These are phyloP conservation scores for Megalonaias nervosa DNA, from an alignment of 1,140 invertebrate species.

Conservation along the genomic window DNA sequence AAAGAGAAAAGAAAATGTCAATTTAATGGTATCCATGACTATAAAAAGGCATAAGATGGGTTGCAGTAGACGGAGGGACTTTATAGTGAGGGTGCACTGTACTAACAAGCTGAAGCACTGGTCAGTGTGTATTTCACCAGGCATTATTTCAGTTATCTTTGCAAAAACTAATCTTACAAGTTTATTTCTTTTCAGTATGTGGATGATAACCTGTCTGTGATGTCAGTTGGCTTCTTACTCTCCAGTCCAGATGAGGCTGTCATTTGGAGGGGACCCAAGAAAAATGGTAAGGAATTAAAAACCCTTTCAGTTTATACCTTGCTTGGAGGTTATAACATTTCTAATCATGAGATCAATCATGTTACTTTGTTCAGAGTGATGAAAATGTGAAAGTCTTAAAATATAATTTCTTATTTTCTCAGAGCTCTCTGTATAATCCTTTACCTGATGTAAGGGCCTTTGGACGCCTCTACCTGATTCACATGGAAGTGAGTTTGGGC, in stretches of 20 bases:
- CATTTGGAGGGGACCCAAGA: constrained; percentile 97
- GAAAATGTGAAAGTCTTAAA: too few relatives aligned
- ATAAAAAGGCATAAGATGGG: too few relatives aligned
- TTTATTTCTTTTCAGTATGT: constrained; percentile 75
- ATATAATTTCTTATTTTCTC: too few relatives aligned
- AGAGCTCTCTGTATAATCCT: too few relatives aligned
- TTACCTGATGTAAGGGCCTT: too few relatives aligned
- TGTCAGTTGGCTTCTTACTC: constrained; percentile 98
- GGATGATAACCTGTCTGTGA: constrained; percentile 88
- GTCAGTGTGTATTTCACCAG: neutral
- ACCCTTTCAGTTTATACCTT: neutral
- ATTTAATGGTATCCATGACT: too few relatives aligned
- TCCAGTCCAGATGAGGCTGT: constrained; percentile 90
- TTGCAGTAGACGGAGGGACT: too few relatives aligned
- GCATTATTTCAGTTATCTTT: neutral
- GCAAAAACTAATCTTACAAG: neutral
- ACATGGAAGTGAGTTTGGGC: too few relatives aligned
- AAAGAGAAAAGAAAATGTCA: too few relatives aligned
- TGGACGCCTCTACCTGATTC: too few relatives aligned
- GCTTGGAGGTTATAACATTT: neutral
- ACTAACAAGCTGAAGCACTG: neutral
- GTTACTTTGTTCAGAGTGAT: too few relatives aligned
- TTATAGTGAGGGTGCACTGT: neutral
- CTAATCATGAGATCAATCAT: too few relatives aligned
- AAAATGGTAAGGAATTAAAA: constrained; percentile 75